Evolutionary conservation across 2,113 vertebrate genomes (phyloP).

Genomic region (Strix aluco): DNA sequence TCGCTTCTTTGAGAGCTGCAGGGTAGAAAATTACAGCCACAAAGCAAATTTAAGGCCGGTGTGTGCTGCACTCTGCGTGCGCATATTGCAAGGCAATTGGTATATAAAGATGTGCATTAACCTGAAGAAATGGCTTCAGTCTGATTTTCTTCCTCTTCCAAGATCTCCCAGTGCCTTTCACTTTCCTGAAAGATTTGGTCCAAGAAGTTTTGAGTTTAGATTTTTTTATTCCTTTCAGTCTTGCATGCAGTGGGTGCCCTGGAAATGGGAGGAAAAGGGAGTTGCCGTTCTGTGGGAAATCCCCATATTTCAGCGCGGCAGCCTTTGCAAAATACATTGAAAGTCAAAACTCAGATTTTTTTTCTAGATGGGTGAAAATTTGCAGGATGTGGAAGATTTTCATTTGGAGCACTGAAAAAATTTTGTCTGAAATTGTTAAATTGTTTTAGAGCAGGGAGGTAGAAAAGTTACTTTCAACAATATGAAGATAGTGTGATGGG

Average conservation of each 20-base stretch:
- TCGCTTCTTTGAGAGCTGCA: rapidly evolving
- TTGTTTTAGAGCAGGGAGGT: not conserved
- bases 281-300: not conserved
- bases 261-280: not conserved
- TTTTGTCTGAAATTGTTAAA: not conserved
- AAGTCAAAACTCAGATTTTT: not conserved
- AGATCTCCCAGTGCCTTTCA: not conserved
- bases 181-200: not conserved
- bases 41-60: not conserved
- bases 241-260: not conserved
- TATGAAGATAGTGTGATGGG: not conserved
- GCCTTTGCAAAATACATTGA: not conserved
- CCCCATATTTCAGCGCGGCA: not conserved
- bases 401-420: not conserved
- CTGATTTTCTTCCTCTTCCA: not conserved
- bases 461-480: not conserved
- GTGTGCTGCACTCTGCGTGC: rapidly evolving
- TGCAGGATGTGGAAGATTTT: not conserved
- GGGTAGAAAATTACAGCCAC: not conserved
- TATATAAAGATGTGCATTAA: not conserved
- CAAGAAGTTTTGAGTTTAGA: not conserved
- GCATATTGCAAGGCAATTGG: not conserved
- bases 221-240: not conserved
- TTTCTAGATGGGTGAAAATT: not conserved
- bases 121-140: not conserved